phyloP scores from a whole-genome alignment of 2,113 vertebrate genomes.

The Myrmophylax atrothorax region DNA sequence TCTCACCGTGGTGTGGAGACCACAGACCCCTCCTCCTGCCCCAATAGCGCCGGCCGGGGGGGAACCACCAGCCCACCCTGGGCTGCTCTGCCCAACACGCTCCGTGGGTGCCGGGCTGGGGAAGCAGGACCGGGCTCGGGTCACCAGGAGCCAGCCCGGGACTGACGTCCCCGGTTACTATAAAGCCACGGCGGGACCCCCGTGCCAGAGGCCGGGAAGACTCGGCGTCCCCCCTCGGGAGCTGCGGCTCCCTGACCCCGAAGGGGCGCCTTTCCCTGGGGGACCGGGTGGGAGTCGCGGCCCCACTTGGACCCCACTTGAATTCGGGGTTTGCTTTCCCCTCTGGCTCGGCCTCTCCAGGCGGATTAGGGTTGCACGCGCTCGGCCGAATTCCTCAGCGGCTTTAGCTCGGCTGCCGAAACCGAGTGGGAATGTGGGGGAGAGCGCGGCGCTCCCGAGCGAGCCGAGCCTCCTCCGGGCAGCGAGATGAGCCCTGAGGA shows the following conservation, averaged over 20 bases:
- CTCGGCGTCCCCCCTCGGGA: background rate
- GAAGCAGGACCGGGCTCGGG: background rate
- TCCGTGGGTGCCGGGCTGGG: rapidly evolving
- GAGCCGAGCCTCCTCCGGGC: background rate
- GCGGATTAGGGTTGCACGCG: background rate
- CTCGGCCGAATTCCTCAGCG: background rate
- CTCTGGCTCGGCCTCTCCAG: rapidly evolving
- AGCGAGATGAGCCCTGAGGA: too few species aligned
- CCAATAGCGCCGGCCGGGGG: background rate
- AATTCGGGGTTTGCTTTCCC: background rate
- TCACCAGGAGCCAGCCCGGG: rapidly evolving
- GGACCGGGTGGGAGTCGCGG: rapidly evolving
- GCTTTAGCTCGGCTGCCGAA: background rate
- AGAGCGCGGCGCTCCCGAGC: background rate
- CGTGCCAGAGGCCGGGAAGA: too few species aligned
- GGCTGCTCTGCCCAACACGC: background rate
- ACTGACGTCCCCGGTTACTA: rapidly evolving
- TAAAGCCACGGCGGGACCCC: background rate
- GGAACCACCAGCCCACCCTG: rapidly evolving
- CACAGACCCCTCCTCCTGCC: background rate
- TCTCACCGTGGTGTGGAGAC: rapidly evolving
- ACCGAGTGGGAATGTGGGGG: rapidly evolving
- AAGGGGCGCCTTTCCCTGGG: too few species aligned
- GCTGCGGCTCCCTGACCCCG: background rate
- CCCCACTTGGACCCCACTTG: background rate